A percentile compares a stretch with the other conserved stretches of the same genome.
phyloP scores from a whole-genome alignment of 2,888 invertebrate species.

The Nycteola revayana region DNA sequence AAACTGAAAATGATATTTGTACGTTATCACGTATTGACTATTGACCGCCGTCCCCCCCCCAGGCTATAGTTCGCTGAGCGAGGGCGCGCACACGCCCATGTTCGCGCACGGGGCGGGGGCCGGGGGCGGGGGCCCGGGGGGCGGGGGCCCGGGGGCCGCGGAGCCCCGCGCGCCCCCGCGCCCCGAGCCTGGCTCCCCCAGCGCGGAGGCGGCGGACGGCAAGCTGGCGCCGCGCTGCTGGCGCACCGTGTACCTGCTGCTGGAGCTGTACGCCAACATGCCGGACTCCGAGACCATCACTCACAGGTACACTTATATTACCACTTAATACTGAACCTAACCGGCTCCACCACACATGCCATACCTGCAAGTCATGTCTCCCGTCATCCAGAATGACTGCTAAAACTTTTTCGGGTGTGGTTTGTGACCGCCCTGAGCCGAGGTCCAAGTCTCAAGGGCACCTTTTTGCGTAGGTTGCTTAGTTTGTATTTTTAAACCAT shows the following conservation, averaged over 20 bases:
- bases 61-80: conserved; percentile 91
- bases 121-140: conserved; percentile 7
- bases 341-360: too few relatives aligned
- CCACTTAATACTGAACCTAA: too few relatives aligned
- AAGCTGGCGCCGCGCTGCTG: conserved; percentile 91
- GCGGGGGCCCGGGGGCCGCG: conserved; percentile 12
- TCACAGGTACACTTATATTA: conserved; percentile 81
- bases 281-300: conserved; percentile 96
- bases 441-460: too few relatives aligned
- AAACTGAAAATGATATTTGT: too few relatives aligned
- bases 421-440: too few relatives aligned
- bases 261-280: conserved; percentile 96
- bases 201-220: conserved; percentile 36
- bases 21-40: too few relatives aligned
- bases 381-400: too few relatives aligned
- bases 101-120: conserved; percentile 35
- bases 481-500: too few relatives aligned
- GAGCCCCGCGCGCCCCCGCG: conserved; percentile 52
- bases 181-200: conserved; percentile 71
- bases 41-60: too few relatives aligned
- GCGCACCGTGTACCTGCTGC: conserved; percentile 95
- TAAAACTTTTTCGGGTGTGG: too few relatives aligned
- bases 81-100: conserved; percentile 87
- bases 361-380: too few relatives aligned
- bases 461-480: too few relatives aligned